Evolutionary conservation across 35 echinoderm and acorn worm species (phyloP), one percentile per base, ranked within the genome.

Genomic region (Eucidaris tribuloides): DNA sequence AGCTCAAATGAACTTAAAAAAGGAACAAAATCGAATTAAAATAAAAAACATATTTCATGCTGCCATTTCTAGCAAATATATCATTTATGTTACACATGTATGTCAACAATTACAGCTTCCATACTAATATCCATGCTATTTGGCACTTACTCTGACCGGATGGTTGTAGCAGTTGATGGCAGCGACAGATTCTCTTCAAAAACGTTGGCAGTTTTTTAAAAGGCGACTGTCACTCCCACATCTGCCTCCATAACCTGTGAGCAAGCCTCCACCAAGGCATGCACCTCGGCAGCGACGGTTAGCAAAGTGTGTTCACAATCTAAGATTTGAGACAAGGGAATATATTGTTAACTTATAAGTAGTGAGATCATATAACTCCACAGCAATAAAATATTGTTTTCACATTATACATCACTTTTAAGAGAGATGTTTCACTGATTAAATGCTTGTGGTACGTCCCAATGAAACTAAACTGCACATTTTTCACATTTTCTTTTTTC

Each of bases 121-220:
- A n/a, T n/a, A n/a, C n/a, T n/a, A n/a, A n/a, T n/a, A n/a, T n/a
- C n/a, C n/a, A n/a, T n/a, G n/a, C n/a, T n/a, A n/a, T n/a, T n/a
- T n/a, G n/a, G n/a, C n/a, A n/a, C n/a, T n/a, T 89, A 99, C 96
- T 79, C 80, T 93, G 25, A 99, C 63, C 64, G 96, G 86, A 87
- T 99, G 96, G 76, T 93, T 93, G 58, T 93, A 99, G 46, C 96
- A 99, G 52, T 99, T 99, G 45, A 93, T 90, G 48, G 86, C 86
- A 52, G 90, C 96, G 42, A 77, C 84, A 37, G 93, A 80, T 37
- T 99, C 83, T 58, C 90, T 87, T 59, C 89, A 80, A 90, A 93
- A 99, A 63, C 84, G 81, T 46, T 90, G 90, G 80, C 96, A 99
- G 44, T 83, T 58, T n/a, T n/a, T n/a, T n/a, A n/a, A 2, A 2